Evolutionary conservation across 2,113 vertebrate genomes (phyloP).

Genomic region (Theristicus caerulescens): DNA sequence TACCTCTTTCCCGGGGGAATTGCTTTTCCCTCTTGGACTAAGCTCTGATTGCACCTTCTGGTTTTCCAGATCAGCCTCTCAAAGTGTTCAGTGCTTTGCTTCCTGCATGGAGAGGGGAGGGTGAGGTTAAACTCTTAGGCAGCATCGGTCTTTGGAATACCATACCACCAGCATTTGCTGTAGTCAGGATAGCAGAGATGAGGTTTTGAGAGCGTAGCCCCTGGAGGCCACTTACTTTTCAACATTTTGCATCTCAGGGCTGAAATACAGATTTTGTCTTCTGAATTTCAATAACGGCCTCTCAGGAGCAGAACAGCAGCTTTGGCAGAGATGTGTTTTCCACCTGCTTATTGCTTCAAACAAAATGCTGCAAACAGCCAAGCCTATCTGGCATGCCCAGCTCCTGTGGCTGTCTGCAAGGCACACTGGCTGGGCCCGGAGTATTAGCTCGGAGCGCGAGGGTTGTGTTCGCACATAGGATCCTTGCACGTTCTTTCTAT

Average conservation of each 20-base stretch:
- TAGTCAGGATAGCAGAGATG: not conserved
- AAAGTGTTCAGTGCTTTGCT: not conserved
- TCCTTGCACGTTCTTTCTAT: not conserved
- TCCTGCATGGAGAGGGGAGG: not conserved
- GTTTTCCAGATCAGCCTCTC: not conserved
- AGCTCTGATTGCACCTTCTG: not conserved
- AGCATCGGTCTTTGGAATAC: not conserved
- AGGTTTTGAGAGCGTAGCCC: not conserved
- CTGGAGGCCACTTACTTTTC: not conserved
- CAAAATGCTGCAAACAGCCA: not conserved
- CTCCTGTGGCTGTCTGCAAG: not conserved
- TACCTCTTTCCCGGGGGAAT: rapidly evolving
- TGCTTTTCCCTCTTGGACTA: not conserved
- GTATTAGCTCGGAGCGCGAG: rapidly evolving
- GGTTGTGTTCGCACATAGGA: rapidly evolving
- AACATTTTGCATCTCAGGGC: not conserved
- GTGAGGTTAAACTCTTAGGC: not conserved
- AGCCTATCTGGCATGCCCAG: not conserved
- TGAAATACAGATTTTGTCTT: not conserved
- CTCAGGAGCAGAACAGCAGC: not conserved
- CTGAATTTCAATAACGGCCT: not conserved
- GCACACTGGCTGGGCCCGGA: rapidly evolving
- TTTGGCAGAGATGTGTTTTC: not conserved
- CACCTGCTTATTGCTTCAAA: not conserved
- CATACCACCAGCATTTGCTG: not conserved